Base-by-base conservation (phyloP, 2,113 vertebrate species). In the Casuarius casuarius region DNA sequence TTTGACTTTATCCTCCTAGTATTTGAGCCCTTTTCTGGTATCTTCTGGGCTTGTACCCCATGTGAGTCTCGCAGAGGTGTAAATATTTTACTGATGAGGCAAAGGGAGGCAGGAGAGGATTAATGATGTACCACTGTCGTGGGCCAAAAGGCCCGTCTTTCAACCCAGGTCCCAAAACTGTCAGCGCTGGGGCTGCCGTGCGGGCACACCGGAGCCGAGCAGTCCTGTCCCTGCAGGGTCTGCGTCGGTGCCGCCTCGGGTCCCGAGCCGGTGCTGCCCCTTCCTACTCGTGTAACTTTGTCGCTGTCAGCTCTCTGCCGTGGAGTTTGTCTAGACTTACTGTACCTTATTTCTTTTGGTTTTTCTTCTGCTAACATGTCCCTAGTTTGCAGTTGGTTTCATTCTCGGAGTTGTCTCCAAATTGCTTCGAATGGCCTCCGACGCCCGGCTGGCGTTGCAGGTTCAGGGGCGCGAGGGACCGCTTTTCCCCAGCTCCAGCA, bases 381-480 rank as follows among this genome's bases (percentile, higher is more conserved):
- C 83, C 33, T 33, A 12, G 18, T 59, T 78, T 61, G 73, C 63
- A 38, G 21, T 49, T 29, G 10, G 56, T 51, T 87, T 59, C 42
- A 14, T 28, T 82, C 38, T 28, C 44, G 67, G 26, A 9, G 25
- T 62, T 56, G 1, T 46, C 44, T 49, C 33, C 2, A 25, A 23
- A 2, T 26, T 54, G 58, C 42, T 38, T 54, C 52, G 22, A 3
- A 6, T 5, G 40, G n/a, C 38, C 2, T 38, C 35, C 1, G 3
- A 7, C 3, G 10, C 18, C 9, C 0, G 2, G 38, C 9, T 46
- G 52, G 63, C 22, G 4, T 1, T 58, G 13, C 9, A 23, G 7
- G 7, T 40, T 58, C 5, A 5, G 8, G 62, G 66, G 26, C 28
- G 10, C 29, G 58, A 11, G 2, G n/a, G 68, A 6, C 33, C 17